These are phyloP conservation scores for Drosophila ochracea DNA, from an alignment of 2,888 invertebrate species.

Conservation along the genomic window DNA sequence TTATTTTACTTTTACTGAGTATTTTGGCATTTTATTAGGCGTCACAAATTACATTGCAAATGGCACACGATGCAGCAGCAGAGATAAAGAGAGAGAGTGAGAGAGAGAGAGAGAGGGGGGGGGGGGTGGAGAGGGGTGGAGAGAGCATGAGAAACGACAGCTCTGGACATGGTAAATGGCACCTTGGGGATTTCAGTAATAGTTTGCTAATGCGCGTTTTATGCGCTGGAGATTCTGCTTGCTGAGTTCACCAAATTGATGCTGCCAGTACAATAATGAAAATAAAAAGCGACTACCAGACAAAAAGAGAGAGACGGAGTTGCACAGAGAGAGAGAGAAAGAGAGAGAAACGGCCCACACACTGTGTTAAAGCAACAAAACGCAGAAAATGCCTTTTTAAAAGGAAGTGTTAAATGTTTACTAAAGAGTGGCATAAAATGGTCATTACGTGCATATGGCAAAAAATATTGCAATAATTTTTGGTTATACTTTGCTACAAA, in stretches of 20 bases:
- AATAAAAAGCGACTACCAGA: conserved; percentile 7
- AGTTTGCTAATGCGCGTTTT: conserved; percentile 75
- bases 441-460: neutral
- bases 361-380: neutral
- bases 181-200: conserved; percentile 68
- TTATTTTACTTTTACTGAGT: conserved; percentile 61
- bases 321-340: neutral
- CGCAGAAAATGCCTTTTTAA: neutral
- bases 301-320: neutral
- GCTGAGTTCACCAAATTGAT: conserved; percentile 48
- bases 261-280: conserved; percentile 34
- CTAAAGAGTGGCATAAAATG: conserved; percentile 10
- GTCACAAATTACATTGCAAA: conserved; percentile 69
- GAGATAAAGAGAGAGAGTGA: neutral
- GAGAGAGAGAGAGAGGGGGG: neutral
- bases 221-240: conserved; percentile 53
- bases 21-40: conserved; percentile 70
- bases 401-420: neutral
- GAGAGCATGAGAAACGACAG: conserved; percentile 17
- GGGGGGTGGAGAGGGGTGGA: neutral
- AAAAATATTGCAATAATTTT: neutral
- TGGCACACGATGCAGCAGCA: conserved; percentile 42
- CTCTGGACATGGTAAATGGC: conserved; percentile 60
- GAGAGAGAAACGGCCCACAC: neutral
- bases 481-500: neutral